A percentile compares a stretch with the other conserved stretches of the same genome.
phyloP scores from a whole-genome alignment of 2,113 vertebrate species.

The Orycteropus afer region DNA sequence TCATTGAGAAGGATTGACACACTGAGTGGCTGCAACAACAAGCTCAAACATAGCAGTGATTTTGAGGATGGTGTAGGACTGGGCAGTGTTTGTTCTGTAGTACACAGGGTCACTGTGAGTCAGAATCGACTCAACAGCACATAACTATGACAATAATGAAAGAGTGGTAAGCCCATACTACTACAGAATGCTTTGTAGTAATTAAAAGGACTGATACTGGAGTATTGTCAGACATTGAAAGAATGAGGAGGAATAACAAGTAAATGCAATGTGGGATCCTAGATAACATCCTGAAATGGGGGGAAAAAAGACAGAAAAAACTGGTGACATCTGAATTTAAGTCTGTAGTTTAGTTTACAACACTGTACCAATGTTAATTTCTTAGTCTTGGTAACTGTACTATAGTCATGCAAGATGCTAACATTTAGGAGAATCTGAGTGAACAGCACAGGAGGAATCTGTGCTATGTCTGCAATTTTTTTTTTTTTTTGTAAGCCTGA shows the following conservation, averaged over 20 bases:
- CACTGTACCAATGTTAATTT: neutral
- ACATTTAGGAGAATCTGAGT: neutral
- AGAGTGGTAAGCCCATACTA: neutral
- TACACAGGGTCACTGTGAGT: no score
- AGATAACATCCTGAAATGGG: neutral
- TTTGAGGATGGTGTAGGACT: no score
- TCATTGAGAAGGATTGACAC: no score
- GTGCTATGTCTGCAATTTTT: neutral
- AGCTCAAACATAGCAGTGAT: no score
- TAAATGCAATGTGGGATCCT: neutral
- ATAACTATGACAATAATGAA: no score
- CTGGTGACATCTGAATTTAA: conserved; percentile 14
- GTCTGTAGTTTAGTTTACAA: neutral
- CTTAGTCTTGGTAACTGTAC: neutral
- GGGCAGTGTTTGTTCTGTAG: no score
- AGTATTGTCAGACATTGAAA: neutral
- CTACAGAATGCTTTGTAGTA: neutral
- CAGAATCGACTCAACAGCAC: no score
- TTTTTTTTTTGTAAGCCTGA: neutral
- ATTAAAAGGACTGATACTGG: neutral
- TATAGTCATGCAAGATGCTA: conserved; percentile 17
- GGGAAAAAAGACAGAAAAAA: conserved; percentile 14
- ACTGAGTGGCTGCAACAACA: no score
- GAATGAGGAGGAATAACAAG: neutral
- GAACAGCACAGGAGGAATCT: neutral